A percentile compares a stretch with the other conserved stretches of the same genome.
These are phyloP conservation scores for Protula sp. DNA, from an alignment of 2,888 invertebrate species.

Conservation along the genomic window DNA sequence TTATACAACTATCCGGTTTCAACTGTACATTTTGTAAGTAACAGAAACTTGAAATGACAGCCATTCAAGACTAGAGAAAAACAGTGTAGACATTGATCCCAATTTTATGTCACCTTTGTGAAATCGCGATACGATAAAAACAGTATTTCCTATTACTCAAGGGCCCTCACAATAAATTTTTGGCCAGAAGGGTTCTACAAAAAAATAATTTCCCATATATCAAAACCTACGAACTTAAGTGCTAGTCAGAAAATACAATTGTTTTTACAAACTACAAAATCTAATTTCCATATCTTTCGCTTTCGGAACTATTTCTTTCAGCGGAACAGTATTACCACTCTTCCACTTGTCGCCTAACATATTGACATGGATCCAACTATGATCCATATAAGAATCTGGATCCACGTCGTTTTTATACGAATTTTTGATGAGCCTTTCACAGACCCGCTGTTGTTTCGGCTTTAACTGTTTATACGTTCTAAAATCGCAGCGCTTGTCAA, in stretches of 20 bases:
- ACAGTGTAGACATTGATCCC: no score
- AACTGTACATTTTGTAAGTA: no score
- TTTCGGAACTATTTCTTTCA: conserved; percentile 59
- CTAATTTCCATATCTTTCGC: conserved; percentile 48
- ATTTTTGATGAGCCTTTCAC: not conserved
- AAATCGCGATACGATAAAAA: no score
- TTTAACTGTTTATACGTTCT: not conserved
- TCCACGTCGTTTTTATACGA: conserved; percentile 2
- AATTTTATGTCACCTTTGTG: no score
- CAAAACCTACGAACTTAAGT: no score
- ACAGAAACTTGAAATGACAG: no score
- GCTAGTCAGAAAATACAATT: not conserved
- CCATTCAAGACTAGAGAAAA: no score
- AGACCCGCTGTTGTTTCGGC: conserved; percentile 5
- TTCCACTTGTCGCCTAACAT: conserved; percentile 18
- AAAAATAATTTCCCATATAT: no score
- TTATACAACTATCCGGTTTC: no score
- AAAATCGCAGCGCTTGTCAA: conserved; percentile 14
- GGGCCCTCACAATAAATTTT: no score
- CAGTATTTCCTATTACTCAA: no score
- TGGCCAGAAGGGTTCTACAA: no score
- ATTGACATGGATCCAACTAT: conserved; percentile 24
- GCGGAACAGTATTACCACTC: conserved; percentile 3
- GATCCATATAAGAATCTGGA: conserved; percentile 20
- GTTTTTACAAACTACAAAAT: not conserved